Evolutionary conservation across 2,888 invertebrate species (phyloP).

Genomic region (Vandiemenella viatica): DNA sequence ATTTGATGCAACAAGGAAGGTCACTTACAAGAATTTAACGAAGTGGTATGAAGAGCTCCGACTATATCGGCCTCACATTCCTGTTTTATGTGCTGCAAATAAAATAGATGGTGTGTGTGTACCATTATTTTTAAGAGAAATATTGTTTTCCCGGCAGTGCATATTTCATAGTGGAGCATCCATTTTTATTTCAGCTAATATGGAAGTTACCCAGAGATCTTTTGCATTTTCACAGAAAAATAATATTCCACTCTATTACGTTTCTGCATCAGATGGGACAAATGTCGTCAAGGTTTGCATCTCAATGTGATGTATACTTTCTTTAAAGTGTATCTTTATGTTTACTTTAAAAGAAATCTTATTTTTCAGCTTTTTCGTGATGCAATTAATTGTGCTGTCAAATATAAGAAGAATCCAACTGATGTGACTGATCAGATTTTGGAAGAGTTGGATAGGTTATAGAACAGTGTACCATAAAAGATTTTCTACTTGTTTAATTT

Average conservation of each 20-base stretch:
- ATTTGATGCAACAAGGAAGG: conserved; percentile 38
- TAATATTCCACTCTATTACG: conserved; percentile 37
- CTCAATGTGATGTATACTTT: background rate
- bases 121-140: background rate
- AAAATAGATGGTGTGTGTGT: conserved; percentile 38
- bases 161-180: background rate
- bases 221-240: conserved; percentile 37
- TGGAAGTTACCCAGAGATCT: conserved; percentile 31
- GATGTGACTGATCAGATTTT: conserved; percentile 37
- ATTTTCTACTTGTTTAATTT: too few species aligned
- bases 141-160: too few species aligned
- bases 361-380: conserved; percentile 33
- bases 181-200: conserved; percentile 29
- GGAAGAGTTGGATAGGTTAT: conserved; percentile 30
- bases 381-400: conserved; percentile 34
- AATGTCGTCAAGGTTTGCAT: conserved; percentile 36
- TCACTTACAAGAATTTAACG: conserved; percentile 37
- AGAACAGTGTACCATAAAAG: background rate
- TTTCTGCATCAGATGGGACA: conserved; percentile 39
- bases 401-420: conserved; percentile 36
- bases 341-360: background rate
- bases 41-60: conserved; percentile 36
- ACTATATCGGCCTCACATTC: conserved; percentile 35
- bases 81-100: conserved; percentile 37
- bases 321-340: too few species aligned